These are phyloP conservation scores for Drosophila lacertosa DNA, from an alignment of 1,140 invertebrate genomes.

Conservation along the genomic window DNA sequence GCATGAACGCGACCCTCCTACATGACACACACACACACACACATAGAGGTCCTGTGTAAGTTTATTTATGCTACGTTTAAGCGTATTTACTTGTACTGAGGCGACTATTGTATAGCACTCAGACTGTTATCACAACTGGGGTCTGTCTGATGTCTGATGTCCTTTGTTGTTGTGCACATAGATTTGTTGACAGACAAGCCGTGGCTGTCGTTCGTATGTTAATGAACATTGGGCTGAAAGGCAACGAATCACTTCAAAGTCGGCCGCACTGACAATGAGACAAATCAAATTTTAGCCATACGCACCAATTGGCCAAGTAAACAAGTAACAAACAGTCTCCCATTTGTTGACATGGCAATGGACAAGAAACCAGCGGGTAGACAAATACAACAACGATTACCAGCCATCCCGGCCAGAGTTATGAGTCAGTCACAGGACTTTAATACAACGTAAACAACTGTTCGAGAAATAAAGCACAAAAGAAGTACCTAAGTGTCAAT, in stretches of 20 bases:
- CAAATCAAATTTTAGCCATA: conserved; percentile 64
- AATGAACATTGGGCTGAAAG: conserved; percentile 51
- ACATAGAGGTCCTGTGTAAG: conserved; percentile 7
- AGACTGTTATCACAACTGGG: conserved; percentile 30
- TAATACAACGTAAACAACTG: background rate
- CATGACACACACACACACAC: background rate
- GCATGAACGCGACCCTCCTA: background rate
- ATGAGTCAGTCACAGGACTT: background rate
- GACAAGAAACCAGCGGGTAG: background rate
- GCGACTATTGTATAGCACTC: conserved; percentile 40
- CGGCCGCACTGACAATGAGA: conserved; percentile 39
- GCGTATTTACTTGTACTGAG: conserved; percentile 59
- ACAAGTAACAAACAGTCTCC: conserved; percentile 27
- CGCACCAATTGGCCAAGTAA: conserved; percentile 54
- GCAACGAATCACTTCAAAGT: conserved; percentile 46
- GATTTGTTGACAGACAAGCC: conserved; percentile 48
- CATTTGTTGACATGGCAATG: conserved; percentile 16
- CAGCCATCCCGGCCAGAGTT: conserved; percentile 3
- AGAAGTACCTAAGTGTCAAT: background rate
- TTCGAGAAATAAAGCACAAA: background rate
- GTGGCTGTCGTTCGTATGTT: conserved; percentile 42
- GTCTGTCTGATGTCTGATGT: conserved; percentile 25
- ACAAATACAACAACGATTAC: conserved; percentile 15
- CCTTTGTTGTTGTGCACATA: conserved; percentile 55
- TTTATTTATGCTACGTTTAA: conserved; percentile 54